Evolutionary conservation across 2,888 invertebrate species (phyloP), one percentile per base, ranked within the genome.

Genomic region (Chamaedrilus cognettii): DNA sequence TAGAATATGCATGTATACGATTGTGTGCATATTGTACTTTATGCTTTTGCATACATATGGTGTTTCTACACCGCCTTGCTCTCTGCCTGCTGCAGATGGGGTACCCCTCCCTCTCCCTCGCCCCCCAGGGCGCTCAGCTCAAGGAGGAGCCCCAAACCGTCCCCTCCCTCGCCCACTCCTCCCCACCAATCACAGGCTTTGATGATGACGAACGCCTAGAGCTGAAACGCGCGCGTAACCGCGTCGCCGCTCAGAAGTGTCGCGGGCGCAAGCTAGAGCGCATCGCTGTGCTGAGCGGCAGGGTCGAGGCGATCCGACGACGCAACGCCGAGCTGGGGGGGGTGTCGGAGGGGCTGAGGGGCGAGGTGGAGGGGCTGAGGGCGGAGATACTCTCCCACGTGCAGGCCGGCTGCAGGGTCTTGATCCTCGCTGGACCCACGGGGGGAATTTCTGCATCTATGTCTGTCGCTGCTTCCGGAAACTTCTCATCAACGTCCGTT

Each of bases 201-300:
- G n/a, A n/a, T n/a, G 42, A 19, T 19, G 11, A 42, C 19, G 55
- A 52, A 26, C 11, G 99, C 83, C 85, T 98, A 74, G 98, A 99
- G 84, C 87, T 98, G 67, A 99, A 99, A 84, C 86, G 98, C 55
- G 93, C 94, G 82, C 87, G 98, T 75, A 99, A 99, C 84, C 90
- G 98, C 74, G 90, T 97, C 64, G 98, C 98, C 19, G 99, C 99
- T 2, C 94, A 95, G 60, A 98, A 98, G 82, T 99, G 98, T 84
- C 88, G 99, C 74, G 91, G 93, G 78, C 89, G 97, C 75, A 99
- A 99, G 85, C 87, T 99, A 68, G 97, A 99, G 82, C 88, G 96
- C 68, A 99, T 99, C 76, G 91, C 94, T 2, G 91, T 93, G 80
- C 86, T 99, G 71, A 97, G 98, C 84, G 94, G 94, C 72, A 94